Evolutionary conservation across 1,140 invertebrate species (phyloP), one percentile per base, ranked within the genome.

Genomic region (Matsumurasca onukii): DNA sequence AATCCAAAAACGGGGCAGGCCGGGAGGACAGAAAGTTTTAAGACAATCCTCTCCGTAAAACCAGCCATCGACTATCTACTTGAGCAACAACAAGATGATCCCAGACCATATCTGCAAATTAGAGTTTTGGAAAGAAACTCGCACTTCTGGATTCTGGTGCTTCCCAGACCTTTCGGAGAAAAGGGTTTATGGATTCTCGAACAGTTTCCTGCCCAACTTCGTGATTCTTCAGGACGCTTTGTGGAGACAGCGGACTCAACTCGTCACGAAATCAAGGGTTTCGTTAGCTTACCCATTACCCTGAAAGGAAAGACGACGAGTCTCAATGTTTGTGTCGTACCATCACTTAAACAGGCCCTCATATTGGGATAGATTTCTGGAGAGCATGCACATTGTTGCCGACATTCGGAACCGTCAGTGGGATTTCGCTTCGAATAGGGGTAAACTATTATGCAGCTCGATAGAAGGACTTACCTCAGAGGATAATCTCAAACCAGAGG

Each of bases 51-150:
- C 22, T 24, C 49, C 5, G 3, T n/a, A 52, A n/a, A 24, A 5
- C 22, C 12, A 5, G 20, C 20, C 12, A 52, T 52, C 24, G 52
- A 27, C 27, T 63, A 59, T 67, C 34, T 49, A 49, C 22, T 52
- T 5, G 5, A 39, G 5, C 5, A 5, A 17, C 17, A 39, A 9
- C 34, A 39, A 39, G 17, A 39, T 31, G 49, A 52, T 52, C 12
- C 12, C 5, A 52, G 49, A 52, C 31, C 24, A 5, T 34, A 29
- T 66, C 25, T 45, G 3, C 66, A 67, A 24, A 20, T 68, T 31
- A 30, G 49, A 52, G 20, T 52, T 52, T 52, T 52, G 5, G 49
- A 22, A 17, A 52, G 20, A 52, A 20, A 12, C 5, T 5, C 22
- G 49, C 49, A 12, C 20, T 52, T 15, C 20, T 52, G 24, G 49